Evolutionary conservation across 2,888 invertebrate species (phyloP).

Genomic region (Dichetophora obliterata): DNA sequence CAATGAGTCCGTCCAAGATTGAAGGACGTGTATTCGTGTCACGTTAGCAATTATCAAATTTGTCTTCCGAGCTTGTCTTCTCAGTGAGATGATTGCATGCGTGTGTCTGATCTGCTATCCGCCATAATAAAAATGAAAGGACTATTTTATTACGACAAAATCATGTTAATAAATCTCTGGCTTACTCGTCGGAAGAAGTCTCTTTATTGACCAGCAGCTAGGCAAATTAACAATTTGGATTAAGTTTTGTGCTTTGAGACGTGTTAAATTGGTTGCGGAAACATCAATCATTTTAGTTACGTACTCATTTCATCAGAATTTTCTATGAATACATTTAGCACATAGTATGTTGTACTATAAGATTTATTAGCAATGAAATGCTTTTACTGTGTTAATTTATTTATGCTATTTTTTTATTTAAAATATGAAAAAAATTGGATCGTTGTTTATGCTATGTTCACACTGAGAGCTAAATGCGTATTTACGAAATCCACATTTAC

Average conservation of each 20-base stretch:
- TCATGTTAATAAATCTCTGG: constrained; percentile 12
- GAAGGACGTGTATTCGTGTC: constrained; percentile 32
- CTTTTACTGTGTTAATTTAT: too few relatives aligned
- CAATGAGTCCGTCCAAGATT: background rate
- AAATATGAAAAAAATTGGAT: too few relatives aligned
- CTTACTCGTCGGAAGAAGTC: background rate
- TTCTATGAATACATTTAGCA: too few relatives aligned
- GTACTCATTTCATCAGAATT: too few relatives aligned
- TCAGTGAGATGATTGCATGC: constrained; percentile 18
- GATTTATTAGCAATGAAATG: too few relatives aligned
- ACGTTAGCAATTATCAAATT: constrained; percentile 37
- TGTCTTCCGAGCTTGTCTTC: constrained; percentile 18
- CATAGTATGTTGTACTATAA: too few relatives aligned
- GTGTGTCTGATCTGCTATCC: background rate
- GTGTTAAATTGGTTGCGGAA: too few relatives aligned
- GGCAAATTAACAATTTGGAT: background rate
- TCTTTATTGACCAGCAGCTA: background rate
- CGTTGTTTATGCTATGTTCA: too few relatives aligned
- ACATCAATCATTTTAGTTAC: too few relatives aligned
- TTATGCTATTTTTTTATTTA: too few relatives aligned
- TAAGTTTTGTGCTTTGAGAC: background rate
- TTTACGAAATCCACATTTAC: too few relatives aligned
- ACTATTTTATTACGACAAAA: background rate
- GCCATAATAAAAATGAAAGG: background rate
- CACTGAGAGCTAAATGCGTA: too few relatives aligned